Base-by-base conservation (phyloP, 1,140 invertebrate species). In the Papilio xuthus region DNA sequence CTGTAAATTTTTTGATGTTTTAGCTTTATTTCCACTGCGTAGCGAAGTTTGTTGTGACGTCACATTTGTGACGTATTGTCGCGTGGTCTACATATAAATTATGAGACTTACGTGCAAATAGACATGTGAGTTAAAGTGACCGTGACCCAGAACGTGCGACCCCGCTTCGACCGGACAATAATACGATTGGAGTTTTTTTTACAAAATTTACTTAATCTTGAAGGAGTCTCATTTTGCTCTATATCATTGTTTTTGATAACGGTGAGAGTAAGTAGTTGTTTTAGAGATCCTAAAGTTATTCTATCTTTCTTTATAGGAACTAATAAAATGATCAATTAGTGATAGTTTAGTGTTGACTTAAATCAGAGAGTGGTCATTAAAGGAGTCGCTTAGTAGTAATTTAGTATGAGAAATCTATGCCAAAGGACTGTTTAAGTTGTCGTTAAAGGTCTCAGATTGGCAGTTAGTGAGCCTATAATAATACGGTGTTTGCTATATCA, bases 111-210 rank as follows among this genome's bases (percentile, higher is more conserved):
- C 77, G 77, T 73, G 79, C 42, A 53, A 73, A 70, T 72, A 77
- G 37, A 77, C 78, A 84, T 77, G 79, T 79, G 73, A 80, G 71
- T 63, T 56, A 28, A 41, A 42, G 12, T 77, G 86, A 83, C 89
- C 89, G 83, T 91, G 90, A 90, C 90, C 90, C 83, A 78, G 78
- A 85, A 87, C 89, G 86, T 87, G 85, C 73, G 88, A 80, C 90
- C 90, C 86, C 79, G 88, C 41, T 50, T 75, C 50, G 78, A 80
- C 80, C 73, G 82, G 78, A 83, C 78, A 80, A 28, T 67, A 67
- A 28, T 28, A 26, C 60, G 60, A 26, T 67, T 26, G 60, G 9
- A 23, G 26, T 60, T 63, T 56, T 63, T 63, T 67, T 7, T 28
- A 32, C 50, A 67, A 28, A 15, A 67, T 28, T 67, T 2, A 32